These are phyloP conservation scores for Drosophila ficusphila DNA, from an alignment of 1,140 invertebrate genomes.

Conservation along the genomic window DNA sequence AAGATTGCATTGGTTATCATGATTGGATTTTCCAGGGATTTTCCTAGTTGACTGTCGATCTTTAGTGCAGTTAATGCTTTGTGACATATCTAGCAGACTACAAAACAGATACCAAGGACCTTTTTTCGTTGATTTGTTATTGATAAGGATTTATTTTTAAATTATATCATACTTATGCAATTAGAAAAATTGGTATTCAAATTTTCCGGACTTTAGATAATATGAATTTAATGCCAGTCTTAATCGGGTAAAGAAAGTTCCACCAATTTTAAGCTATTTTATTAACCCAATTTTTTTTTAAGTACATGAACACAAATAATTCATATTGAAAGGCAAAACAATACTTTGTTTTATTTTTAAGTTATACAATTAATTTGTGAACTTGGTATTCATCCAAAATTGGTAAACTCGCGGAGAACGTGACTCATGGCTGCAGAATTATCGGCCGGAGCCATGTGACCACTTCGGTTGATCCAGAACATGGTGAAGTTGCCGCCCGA, in stretches of 20 bases:
- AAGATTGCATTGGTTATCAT: constrained; percentile 36
- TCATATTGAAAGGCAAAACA: too few relatives aligned
- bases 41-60: not conserved
- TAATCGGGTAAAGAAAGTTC: too few relatives aligned
- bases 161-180: too few relatives aligned
- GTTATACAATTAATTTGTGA: constrained; percentile 4
- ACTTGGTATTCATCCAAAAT: constrained; percentile 47
- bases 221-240: too few relatives aligned
- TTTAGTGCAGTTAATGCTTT: constrained; percentile 6
- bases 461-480: constrained; percentile 89
- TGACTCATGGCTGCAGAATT: constrained; percentile 74
- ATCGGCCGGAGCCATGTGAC: constrained; percentile 86
- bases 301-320: too few relatives aligned
- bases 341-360: not conserved
- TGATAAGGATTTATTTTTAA: too few relatives aligned
- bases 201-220: too few relatives aligned
- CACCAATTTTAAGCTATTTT: too few relatives aligned
- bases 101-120: not conserved
- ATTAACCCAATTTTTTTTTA: too few relatives aligned
- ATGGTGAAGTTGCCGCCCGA: constrained; percentile 88
- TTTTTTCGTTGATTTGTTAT: not conserved
- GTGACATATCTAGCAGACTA: constrained; percentile 13
- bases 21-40: constrained; percentile 12
- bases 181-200: too few relatives aligned
- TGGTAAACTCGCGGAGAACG: constrained; percentile 65